These are phyloP conservation scores for Archilochus colubris DNA, from an alignment of 2,113 vertebrate species.

Conservation along the genomic window DNA sequence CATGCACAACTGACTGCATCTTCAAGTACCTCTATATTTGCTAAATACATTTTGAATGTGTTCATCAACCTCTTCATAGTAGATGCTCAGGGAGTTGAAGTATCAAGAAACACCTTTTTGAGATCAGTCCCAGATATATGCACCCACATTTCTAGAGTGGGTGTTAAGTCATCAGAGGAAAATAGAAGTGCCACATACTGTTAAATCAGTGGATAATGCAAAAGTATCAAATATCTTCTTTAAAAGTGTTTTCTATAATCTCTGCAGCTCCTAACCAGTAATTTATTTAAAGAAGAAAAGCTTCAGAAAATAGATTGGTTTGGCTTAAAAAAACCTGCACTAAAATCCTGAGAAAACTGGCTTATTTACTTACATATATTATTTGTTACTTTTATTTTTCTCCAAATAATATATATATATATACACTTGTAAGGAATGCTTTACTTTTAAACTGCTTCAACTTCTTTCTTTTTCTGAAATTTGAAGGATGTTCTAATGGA, in stretches of 20 bases:
- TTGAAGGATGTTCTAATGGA: not conserved
- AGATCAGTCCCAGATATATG: not conserved
- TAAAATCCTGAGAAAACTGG: not conserved
- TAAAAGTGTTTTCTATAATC: not conserved
- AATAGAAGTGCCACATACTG: not conserved
- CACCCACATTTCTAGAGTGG: not conserved
- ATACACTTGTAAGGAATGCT: not conserved
- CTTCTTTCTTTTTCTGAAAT: not conserved
- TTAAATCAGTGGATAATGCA: not conserved
- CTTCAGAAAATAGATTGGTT: not conserved
- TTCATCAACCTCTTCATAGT: not conserved
- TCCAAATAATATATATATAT: not conserved
- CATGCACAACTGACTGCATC: not conserved
- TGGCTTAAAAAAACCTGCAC: not conserved
- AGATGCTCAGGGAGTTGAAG: not conserved
- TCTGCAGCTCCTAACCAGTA: not conserved
- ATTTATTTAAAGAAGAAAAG: not conserved
- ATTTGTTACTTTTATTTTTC: not conserved
- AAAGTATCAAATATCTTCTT: not conserved
- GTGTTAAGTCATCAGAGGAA: not conserved
- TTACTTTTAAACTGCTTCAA: not conserved
- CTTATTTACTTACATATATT: not conserved
- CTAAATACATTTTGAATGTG: conserved; percentile 3
- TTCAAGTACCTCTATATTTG: conserved; percentile 38
- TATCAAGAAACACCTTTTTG: not conserved